Base-by-base conservation (phyloP, 2,113 vertebrate species). In the Scytalopus superciliaris region DNA sequence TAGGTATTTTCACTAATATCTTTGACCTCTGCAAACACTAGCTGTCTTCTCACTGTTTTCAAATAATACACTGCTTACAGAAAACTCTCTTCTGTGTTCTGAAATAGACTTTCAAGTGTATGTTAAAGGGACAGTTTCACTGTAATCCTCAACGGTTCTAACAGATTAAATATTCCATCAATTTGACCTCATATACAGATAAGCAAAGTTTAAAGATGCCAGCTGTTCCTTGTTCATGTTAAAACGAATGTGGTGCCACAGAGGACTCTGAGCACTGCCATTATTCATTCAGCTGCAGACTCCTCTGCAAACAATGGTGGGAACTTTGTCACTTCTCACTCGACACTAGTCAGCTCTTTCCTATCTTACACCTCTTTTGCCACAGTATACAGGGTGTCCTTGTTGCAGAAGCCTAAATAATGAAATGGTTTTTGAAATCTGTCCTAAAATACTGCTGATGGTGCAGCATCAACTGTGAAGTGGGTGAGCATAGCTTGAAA, bases 391-490 rank as follows among this genome's bases (percentile, higher is more conserved):
- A 52, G 60, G 13, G 2, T 81, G 56, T 53, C 56, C 90, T 87
- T 90, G 27, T 68, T 86, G 69, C 56, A 81, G 83, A 67, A 74
- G 25, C 52, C 67, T 63, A 75, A 78, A 60, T 86, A 83, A 84
- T 70, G 60, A 86, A 93, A 68, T 88, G 24, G 18, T 60, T 90
- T 94, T 72, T 66, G 72, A 64, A 84, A 78, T 33, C 28, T 63
- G 12, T 44, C 3, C 57, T 95, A 76, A 94, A 84, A 76, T 94
- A 90, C 50, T 91, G 79, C 94, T 93, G 85, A 84, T 89, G 64
- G 47, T 14, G 10, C 56, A 87, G 57, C 64, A 60, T 70, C 69
- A 88, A 4, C 73, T 84, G 80, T 87, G 94, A 91, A 84, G 75
- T 83, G 66, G 31, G 40, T 75, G 33, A 93, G 42, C 44, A 56